phyloP scores from a whole-genome alignment of 2,113 vertebrate species.

The Eublepharis macularius region DNA sequence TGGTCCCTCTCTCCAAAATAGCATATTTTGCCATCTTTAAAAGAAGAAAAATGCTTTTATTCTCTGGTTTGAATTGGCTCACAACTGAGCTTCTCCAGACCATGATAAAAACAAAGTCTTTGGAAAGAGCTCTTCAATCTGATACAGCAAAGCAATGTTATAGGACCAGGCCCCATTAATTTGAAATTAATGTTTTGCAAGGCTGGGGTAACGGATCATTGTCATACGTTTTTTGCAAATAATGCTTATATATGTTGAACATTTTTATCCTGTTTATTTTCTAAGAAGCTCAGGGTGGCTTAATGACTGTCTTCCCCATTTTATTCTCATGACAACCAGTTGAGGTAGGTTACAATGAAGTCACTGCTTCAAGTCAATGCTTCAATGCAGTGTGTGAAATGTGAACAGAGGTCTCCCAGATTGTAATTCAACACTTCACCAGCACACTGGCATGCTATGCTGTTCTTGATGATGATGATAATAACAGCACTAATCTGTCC shows the following conservation, averaged over 20 bases:
- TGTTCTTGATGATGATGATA: no score
- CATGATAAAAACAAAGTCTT: neutral
- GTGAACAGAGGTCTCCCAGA: no score
- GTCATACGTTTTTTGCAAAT: neutral
- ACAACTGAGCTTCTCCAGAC: neutral
- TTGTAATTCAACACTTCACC: no score
- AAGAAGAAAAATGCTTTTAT: neutral
- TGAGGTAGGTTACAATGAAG: no score
- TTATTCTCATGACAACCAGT: no score
- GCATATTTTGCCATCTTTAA: neutral
- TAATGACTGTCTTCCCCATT: no score
- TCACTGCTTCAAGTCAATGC: no score
- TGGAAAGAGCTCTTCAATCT: neutral
- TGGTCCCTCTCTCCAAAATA: neutral
- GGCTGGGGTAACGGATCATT: neutral
- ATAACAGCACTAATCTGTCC: no score
- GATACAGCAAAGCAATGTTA: neutral
- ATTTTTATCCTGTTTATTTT: no score
- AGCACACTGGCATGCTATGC: no score
- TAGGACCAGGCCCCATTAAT: neutral
- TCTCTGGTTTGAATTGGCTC: neutral
- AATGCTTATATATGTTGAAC: neutral
- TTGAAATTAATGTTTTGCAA: neutral
- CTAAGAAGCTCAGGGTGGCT: no score
- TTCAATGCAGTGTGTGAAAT: no score